These are phyloP conservation scores for Podotricha telesiphe DNA, from an alignment of 2,888 invertebrate species.

Conservation along the genomic window DNA sequence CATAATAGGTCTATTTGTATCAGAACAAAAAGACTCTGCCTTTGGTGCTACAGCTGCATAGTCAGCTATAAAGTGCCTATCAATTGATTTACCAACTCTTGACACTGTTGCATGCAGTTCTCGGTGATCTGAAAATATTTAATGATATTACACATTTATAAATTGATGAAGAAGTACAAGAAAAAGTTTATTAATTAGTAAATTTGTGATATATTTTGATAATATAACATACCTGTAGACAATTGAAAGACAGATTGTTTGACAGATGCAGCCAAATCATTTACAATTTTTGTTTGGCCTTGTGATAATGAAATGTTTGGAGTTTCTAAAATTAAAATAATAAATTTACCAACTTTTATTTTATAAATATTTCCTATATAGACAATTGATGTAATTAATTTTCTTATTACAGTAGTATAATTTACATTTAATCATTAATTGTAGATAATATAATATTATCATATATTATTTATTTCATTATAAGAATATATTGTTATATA, in stretches of 20 bases:
- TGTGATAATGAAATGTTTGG: conserved; percentile 87
- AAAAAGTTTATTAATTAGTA: no score
- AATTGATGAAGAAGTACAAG: not conserved
- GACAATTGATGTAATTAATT: not conserved
- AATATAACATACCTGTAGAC: conserved; percentile 86
- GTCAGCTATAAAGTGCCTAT: conserved; percentile 96
- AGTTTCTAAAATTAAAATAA: conserved; percentile 80
- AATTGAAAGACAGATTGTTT: conserved; percentile 92
- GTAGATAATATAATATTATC: no score
- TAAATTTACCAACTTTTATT: not conserved
- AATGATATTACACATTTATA: not conserved
- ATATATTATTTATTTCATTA: no score
- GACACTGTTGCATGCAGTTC: conserved; percentile 87
- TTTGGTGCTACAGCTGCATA: conserved; percentile 93
- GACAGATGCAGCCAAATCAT: conserved; percentile 89
- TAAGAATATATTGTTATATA: not conserved
- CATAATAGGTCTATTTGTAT: conserved; percentile 81
- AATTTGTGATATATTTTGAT: not conserved
- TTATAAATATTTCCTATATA: not conserved
- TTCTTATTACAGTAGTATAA: not conserved
- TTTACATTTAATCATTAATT: not conserved
- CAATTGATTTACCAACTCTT: conserved; percentile 98
- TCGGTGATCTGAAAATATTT: conserved; percentile 68
- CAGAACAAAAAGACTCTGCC: conserved; percentile 90
- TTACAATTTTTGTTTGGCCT: conserved; percentile 88